Evolutionary conservation across 2,113 vertebrate genomes (phyloP).

Genomic region (Melanerpes formicivorus): DNA sequence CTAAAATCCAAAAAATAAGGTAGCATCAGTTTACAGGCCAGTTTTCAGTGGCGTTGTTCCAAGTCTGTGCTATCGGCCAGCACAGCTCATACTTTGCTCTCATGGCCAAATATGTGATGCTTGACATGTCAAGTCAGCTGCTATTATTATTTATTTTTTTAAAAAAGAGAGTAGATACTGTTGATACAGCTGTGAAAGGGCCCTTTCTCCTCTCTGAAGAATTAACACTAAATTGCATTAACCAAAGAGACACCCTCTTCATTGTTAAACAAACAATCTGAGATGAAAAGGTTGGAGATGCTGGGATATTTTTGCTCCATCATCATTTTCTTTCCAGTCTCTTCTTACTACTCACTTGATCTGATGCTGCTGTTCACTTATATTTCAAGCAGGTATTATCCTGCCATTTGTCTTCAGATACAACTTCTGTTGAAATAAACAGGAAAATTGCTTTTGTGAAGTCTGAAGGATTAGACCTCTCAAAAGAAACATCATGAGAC

Average conservation of each 20-base stretch:
- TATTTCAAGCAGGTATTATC: not conserved
- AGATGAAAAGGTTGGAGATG: not conserved
- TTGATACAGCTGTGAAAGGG: constrained; percentile 77
- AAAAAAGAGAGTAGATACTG: constrained; percentile 44
- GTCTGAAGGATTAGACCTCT: not conserved
- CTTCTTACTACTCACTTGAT: not conserved
- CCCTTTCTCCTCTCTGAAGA: constrained; percentile 44
- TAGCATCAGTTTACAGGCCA: constrained; percentile 55
- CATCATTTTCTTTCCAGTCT: constrained; percentile 16
- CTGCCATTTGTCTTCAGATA: not conserved
- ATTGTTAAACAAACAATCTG: not conserved
- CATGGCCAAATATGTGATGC: constrained; percentile 70
- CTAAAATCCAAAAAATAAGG: constrained; percentile 53
- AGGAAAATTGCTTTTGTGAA: not conserved
- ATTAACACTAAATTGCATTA: constrained; percentile 58
- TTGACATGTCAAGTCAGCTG: constrained; percentile 77
- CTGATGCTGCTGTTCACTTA: not conserved
- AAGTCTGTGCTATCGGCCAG: constrained; percentile 46
- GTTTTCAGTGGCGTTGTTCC: constrained; percentile 44
- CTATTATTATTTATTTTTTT: not conserved
- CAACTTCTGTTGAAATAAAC: not conserved
- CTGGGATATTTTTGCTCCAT: not conserved
- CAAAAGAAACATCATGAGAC: not conserved
- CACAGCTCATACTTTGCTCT: constrained; percentile 52
- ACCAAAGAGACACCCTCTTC: constrained; percentile 32